Percentiles rank a stretch among this genome's conserved stretches.
phyloP scores from a whole-genome alignment of 2,888 invertebrate species.

The Xanthia icteritia region DNA sequence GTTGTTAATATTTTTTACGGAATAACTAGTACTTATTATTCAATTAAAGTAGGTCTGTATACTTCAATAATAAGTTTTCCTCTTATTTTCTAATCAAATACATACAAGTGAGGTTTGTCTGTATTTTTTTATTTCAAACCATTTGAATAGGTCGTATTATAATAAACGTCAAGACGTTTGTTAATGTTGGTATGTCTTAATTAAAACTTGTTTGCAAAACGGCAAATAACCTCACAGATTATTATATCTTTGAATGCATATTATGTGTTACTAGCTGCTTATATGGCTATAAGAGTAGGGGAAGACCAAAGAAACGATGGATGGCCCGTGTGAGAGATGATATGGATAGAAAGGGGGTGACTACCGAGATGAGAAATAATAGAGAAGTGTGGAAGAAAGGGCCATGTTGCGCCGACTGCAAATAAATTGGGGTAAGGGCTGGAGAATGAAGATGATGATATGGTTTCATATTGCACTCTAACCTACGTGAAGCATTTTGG shows the following conservation, averaged over 20 bases:
- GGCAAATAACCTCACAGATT: slow-evolving; percentile 2
- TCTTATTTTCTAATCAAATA: not conserved
- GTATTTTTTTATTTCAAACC: not conserved
- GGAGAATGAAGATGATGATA: no score
- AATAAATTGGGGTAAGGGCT: no score
- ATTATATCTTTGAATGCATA: not conserved
- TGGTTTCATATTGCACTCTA: not conserved
- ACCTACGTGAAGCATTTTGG: not conserved
- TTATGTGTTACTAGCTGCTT: no score
- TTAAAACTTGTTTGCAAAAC: slow-evolving; percentile 1
- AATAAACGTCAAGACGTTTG: not conserved
- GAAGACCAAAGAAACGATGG: no score
- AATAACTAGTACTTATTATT: not conserved
- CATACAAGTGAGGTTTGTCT: not conserved
- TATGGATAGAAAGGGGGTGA: no score
- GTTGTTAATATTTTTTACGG: not conserved
- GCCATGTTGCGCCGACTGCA: no score
- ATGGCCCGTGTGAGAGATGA: no score
- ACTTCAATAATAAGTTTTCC: not conserved
- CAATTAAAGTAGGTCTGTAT: not conserved
- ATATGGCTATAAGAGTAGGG: not conserved
- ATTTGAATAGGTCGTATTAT: no score
- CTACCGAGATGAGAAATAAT: no score
- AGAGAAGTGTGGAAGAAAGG: no score
- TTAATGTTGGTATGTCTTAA: no score